Percentiles rank a stretch among this genome's conserved stretches.
Evolutionary conservation across 2,888 invertebrate species (phyloP).

Genomic region (Xestia ashworthii): DNA sequence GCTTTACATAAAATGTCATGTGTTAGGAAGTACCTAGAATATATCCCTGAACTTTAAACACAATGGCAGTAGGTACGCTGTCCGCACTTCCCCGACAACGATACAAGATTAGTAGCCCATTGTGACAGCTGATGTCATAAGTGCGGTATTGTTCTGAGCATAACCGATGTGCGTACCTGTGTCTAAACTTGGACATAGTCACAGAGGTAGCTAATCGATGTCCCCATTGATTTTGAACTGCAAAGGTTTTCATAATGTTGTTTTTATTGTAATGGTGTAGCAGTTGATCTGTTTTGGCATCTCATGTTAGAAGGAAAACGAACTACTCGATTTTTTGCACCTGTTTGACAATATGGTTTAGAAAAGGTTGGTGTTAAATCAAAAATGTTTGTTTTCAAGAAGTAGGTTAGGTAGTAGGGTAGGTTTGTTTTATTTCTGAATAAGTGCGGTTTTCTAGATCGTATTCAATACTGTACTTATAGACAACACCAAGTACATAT

Average conservation of each 20-base stretch:
- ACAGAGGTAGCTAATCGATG: slow-evolving; percentile 6
- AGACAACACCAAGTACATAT: no score
- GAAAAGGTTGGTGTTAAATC: neutral
- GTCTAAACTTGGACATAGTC: slow-evolving; percentile 21
- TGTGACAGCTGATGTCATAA: slow-evolving; percentile 52
- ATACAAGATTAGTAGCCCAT: slow-evolving; percentile 28
- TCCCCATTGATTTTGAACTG: slow-evolving; percentile 6
- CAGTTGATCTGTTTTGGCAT: neutral
- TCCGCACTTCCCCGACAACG: slow-evolving; percentile 46
- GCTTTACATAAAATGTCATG: slow-evolving; percentile 27
- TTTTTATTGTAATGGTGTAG: neutral
- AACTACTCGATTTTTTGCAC: neutral
- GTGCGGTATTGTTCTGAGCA: slow-evolving; percentile 44
- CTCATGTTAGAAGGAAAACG: neutral
- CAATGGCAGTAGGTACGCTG: slow-evolving; percentile 40
- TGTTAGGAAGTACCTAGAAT: slow-evolving; percentile 42
- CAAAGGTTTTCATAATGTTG: neutral
- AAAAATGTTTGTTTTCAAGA: no score
- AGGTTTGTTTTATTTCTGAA: neutral
- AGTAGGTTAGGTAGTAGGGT: no score
- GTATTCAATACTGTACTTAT: neutral
- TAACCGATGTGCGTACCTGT: neutral
- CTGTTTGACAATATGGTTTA: neutral
- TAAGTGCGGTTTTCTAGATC: neutral
- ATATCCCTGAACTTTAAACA: slow-evolving; percentile 59